Conservation (phyloP, 2,797 vertebrate genomes). For the Caiman crocodilus region DNA sequence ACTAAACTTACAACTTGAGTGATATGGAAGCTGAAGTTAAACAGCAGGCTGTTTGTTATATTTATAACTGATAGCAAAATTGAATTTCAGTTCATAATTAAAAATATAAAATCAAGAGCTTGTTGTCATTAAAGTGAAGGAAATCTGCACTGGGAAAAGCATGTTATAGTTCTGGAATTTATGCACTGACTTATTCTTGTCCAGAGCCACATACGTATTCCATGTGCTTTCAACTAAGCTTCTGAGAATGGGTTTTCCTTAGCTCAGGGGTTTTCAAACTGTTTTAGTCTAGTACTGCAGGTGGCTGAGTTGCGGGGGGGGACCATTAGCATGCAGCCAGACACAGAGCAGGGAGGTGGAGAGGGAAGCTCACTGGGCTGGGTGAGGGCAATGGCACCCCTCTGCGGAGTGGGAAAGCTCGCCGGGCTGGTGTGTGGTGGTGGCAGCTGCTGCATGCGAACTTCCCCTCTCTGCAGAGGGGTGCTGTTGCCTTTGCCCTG, state of each 20-base stretch:
- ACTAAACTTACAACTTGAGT: conserved; percentile 46
- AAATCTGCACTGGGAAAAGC: background rate
- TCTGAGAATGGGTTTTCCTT: conserved; percentile 15
- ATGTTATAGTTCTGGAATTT: background rate
- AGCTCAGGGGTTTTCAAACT: no score
- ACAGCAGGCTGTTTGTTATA: conserved; percentile 34
- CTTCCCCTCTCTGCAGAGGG: no score
- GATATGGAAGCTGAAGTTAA: conserved; percentile 52
- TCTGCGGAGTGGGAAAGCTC: no score
- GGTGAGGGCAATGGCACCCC: no score
- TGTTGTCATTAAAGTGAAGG: conserved; percentile 36
- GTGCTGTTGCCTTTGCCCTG: no score
- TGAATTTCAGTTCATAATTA: conserved; percentile 56
- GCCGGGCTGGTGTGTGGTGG: no score
- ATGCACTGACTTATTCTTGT: conserved; percentile 32
- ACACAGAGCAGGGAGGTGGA: no score
- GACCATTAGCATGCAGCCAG: no score
- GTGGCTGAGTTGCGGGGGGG: no score
- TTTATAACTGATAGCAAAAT: conserved; percentile 53
- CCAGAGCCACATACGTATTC: conserved; percentile 21
- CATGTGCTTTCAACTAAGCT: background rate
- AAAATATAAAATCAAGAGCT: conserved; percentile 53
- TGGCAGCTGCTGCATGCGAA: no score
- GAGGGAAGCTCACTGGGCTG: no score
- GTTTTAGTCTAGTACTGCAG: no score